Base-by-base conservation (phyloP, 1,140 invertebrate genomes). In the Bicyclus anynana region DNA sequence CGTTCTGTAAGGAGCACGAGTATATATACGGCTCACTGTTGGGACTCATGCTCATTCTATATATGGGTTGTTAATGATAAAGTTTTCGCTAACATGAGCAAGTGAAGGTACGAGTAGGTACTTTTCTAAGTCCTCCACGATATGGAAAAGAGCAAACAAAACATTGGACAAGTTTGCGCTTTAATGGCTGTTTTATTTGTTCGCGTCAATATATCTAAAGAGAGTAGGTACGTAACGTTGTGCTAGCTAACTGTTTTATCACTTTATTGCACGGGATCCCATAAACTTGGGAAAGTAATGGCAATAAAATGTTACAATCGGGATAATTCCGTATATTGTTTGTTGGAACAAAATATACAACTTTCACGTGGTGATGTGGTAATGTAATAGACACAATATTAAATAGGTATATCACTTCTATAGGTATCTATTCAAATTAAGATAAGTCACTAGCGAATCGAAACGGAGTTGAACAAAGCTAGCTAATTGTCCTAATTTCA, bases 171-270 rank as follows among this genome's bases (percentile, higher is more conserved):
- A 82, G 74, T 84, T 84, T 75, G 65, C 59, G 69, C 66, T 70
- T 82, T 79, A 84, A 84, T 74, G 72, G 63, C 66, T 67, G 67
- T 83, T 84, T 87, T 84, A 87, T 84, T 80, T 78, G 81, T 80
- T 80, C 67, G 55, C 74, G 59, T 74, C 79, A 69, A 84, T 84
- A 82, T 78, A 84, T 81, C 69, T 63, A 60, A 74, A 64, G 63
- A 69, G 74, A 74, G 79, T 80, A 60, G 62, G 77, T 80, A 60
- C 59, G 77, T 72, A 72, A 72, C 69, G 73, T 66, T 62, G 72
- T 80, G 69, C 68, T 69, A 71, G 74, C 80, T 84, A 87, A 87
- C 81, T 87, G 82, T 85, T 87, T 87, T 87, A 87, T 87, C 80
- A 84, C 79, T 87, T 84, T 84, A 87, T 84, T 80, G 84, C 80